Evolutionary conservation across 23 tunicate genomes (phyloP), one percentile per base, ranked within the genome.

Genomic region (Ascidia mentula): DNA sequence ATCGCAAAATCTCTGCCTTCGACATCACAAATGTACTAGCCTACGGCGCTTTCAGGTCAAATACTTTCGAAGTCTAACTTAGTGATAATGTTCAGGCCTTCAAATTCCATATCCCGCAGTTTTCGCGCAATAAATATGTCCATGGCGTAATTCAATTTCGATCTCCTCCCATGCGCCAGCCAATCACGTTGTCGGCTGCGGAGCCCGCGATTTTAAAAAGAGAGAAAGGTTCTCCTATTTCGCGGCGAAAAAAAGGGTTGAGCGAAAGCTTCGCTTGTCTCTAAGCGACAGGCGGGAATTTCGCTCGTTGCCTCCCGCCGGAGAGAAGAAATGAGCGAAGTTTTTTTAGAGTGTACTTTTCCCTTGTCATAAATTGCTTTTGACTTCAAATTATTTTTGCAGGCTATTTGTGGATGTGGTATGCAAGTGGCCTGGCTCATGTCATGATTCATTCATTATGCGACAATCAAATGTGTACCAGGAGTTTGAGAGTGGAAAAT

Each of bases 151-250:
- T 53, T 53, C 65, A 53, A 53, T 53, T 53, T 53, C 65, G 24
- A 5, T 53, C 65, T 28, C 24, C 65, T n/a, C 65, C 4, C 65
- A 20, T 53, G 12, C 65, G 65, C n/a, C n/a, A n/a, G n/a, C n/a
- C n/a, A n/a, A n/a, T n/a, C n/a, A n/a, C n/a, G n/a, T n/a, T n/a
- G 65, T 53, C 65, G 65, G 12, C 65, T 53, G 65, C 65, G 65
- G 13, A 53, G 65, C 65, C 28, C 65, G 13, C 65, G 65, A 53
- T 53, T 53, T 53, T 28, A 28, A 53, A 53, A 53, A 53, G 65
- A 53, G 65, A 53, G 65, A 53, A 53, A 53, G 65, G 65, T 53
- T 53, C 65, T 53, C 65, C 24, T 28, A 3, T 53, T 53, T 53
- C 65, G 12, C 65, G 28, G 65, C 65, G 65, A 53, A 53, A 9